Evolutionary conservation across 2,888 invertebrate species (phyloP).

Genomic region (Agrochola lychnidis): DNA sequence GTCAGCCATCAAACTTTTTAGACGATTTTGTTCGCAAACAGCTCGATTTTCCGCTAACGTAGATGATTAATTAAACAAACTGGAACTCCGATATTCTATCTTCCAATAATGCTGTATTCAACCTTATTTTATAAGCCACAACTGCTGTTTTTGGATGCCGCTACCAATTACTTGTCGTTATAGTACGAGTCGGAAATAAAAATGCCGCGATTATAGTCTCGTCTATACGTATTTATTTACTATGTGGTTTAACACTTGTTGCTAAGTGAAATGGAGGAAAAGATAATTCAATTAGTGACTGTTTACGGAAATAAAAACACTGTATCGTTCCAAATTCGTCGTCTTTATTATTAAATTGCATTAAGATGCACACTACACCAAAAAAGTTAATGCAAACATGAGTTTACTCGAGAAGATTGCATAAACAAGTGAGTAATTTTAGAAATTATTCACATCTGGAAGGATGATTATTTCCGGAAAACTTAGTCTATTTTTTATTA

Average conservation of each 20-base stretch:
- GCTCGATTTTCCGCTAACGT: slow-evolving; percentile 86
- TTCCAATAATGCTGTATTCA: slow-evolving; percentile 20
- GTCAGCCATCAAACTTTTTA: slow-evolving; percentile 77
- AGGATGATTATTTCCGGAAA: slow-evolving; percentile 15
- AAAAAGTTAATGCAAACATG: slow-evolving; percentile 29
- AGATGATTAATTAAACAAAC: slow-evolving; percentile 86
- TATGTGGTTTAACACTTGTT: slow-evolving; percentile 46
- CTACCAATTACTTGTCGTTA: slow-evolving; percentile 18
- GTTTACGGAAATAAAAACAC: slow-evolving; percentile 5
- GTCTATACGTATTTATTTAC: slow-evolving; percentile 39
- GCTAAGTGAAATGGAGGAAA: slow-evolving; percentile 12
- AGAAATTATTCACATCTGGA: slow-evolving; percentile 35
- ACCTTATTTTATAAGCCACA: slow-evolving; percentile 43
- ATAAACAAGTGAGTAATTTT: slow-evolving; percentile 34
- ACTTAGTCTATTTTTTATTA: slow-evolving; percentile 17
- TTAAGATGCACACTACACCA: slow-evolving; percentile 23
- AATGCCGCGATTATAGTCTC: slow-evolving; percentile 22
- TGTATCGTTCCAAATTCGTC: slow-evolving; percentile 12
- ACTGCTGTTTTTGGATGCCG: slow-evolving; percentile 27
- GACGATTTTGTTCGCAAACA: slow-evolving; percentile 82
- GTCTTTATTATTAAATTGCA: slow-evolving; percentile 37
- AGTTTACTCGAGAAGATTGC: slow-evolving; percentile 33
- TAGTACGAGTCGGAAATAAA: slow-evolving; percentile 42
- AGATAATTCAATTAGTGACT: not conserved
- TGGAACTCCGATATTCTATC: slow-evolving; percentile 54